These are phyloP conservation scores for Oryzias sinensis DNA, from an alignment of 2,797 vertebrate genomes.

Conservation along the genomic window DNA sequence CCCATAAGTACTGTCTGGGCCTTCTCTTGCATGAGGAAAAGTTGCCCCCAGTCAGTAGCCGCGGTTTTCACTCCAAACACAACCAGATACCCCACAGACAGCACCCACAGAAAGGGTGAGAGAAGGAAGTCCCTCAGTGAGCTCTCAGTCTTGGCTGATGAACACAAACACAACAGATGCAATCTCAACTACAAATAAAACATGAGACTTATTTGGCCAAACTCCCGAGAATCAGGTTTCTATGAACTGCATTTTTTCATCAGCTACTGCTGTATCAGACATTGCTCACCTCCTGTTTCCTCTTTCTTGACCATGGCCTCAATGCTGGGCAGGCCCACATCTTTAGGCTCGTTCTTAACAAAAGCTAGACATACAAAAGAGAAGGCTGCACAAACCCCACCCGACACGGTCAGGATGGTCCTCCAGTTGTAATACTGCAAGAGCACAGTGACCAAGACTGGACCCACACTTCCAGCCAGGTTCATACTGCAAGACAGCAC, in stretches of 20 bases:
- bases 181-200: background rate
- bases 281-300: slow-evolving; percentile 82
- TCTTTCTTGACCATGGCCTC: slow-evolving; percentile 82
- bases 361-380: slow-evolving; percentile 85
- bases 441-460: slow-evolving; percentile 85
- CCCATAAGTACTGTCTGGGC: slow-evolving; percentile 91
- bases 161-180: slow-evolving; percentile 6
- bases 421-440: slow-evolving; percentile 93
- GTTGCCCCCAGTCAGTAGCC: slow-evolving; percentile 97
- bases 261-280: no score
- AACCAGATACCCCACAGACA: slow-evolving; percentile 90
- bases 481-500: slow-evolving; percentile 97
- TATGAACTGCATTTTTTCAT: background rate
- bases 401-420: slow-evolving; percentile 85
- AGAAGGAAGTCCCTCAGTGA: slow-evolving; percentile 89
- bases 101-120: slow-evolving; percentile 95
- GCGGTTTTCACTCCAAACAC: slow-evolving; percentile 98
- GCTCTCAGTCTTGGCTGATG: slow-evolving; percentile 77
- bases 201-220: background rate
- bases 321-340: slow-evolving; percentile 89
- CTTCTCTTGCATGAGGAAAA: slow-evolving; percentile 97
- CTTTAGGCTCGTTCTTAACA: slow-evolving; percentile 90
- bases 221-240: background rate
- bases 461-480: slow-evolving; percentile 92
- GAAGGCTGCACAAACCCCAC: slow-evolving; percentile 81